Percentiles rank a stretch among this genome's conserved stretches.
These are phyloP conservation scores for Cromileptes altivelis DNA, from an alignment of 2,113 vertebrate genomes.

Conservation along the genomic window DNA sequence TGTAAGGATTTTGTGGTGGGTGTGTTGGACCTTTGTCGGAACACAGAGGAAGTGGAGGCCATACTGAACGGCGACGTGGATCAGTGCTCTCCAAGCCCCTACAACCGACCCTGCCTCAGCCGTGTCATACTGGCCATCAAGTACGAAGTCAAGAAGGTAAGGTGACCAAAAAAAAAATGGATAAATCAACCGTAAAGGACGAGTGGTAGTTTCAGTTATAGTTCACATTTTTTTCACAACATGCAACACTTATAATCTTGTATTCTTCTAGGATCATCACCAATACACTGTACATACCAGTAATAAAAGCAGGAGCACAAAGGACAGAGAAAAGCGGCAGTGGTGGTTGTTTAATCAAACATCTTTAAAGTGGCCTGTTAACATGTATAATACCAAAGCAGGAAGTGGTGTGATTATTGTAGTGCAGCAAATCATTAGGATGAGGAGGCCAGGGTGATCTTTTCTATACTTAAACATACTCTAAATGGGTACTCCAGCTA, in stretches of 20 bases:
- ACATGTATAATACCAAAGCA: background rate
- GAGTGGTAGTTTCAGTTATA: background rate
- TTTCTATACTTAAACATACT: background rate
- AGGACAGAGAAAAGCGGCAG: background rate
- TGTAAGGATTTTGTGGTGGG: constrained; percentile 99
- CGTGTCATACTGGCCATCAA: constrained; percentile 97
- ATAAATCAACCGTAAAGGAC: background rate
- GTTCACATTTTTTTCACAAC: background rate
- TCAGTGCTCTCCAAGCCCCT: constrained; percentile 87
- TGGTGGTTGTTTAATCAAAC: background rate
- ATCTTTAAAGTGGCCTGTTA: background rate
- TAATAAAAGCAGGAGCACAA: background rate
- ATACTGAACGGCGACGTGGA: constrained; percentile 97
- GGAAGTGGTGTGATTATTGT: background rate
- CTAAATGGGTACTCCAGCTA: too few species aligned
- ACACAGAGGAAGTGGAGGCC: constrained; percentile 97
- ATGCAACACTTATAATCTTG: background rate
- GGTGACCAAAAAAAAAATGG: background rate
- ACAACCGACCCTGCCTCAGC: constrained; percentile 94
- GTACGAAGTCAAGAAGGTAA: constrained; percentile 98
- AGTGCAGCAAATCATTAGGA: background rate
- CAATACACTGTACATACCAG: background rate
- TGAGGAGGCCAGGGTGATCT: background rate
- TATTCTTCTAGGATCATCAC: background rate
- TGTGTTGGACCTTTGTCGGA: constrained; percentile 95